Evolutionary conservation across 1,140 invertebrate species (phyloP), one percentile per base, ranked within the genome.

Genomic region (Pogonomyrmex californicus): DNA sequence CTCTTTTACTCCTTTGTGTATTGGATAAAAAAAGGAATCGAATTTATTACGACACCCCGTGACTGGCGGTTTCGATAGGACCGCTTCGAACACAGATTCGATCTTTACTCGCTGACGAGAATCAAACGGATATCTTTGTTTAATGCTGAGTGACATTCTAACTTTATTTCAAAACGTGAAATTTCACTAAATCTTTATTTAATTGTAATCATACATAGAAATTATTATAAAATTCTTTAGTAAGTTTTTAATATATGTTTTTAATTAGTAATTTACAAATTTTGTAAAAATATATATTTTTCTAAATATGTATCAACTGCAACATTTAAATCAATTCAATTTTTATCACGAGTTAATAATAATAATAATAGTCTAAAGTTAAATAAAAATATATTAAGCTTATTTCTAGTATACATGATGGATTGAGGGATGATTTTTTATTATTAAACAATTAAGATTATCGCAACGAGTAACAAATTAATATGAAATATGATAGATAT

Each of bases 11-110:
- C 56, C 77, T 86, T 85, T 75, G 47, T 77, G 70, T 44, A 17
- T n/a, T 17, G 76, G 10, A 82, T 90, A 88, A 87, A 76, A 81
- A 75, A 85, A 81, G 36, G 44, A 77, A 87, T 89, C 81, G 81
- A 90, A 87, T 90, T 89, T 86, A 90, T 90, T 90, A 86, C 76
- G 79, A 85, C 86, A 90, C 66, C 60, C 66, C 65, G 78, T 89
- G 88, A 87, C 85, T 85, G 58, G 54, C 23, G 41, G 5, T 79
- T 88, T 87, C 54, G 54, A 78, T 85, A 68, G 54, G 60, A 17
- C 36, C 14, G 38, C 68, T 17, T 14, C 33, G 54, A 83, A 75
- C 33, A 83, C 68, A 83, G 68, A 82, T 62, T 83, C 41, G 54
- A 65, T 83, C 33, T 83, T 36, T 82, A 44, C 5, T 51, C 17